phyloP scores from a whole-genome alignment of 2,797 vertebrate genomes.

The Enteromius treurensis region DNA sequence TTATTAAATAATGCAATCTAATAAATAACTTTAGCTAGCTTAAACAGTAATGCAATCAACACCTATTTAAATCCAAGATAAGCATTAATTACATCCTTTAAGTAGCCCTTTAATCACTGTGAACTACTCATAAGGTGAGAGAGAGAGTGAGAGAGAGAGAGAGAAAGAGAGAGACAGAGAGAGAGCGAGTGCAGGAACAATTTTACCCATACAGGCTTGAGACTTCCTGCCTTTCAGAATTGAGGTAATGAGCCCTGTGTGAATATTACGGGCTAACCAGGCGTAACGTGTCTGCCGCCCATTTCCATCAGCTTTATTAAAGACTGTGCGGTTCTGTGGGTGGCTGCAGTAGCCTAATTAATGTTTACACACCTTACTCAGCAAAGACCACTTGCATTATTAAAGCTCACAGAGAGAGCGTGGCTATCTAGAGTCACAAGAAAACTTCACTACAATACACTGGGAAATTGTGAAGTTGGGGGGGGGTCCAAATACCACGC shows the following conservation, averaged over 20 bases:
- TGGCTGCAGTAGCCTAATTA: slow-evolving; percentile 44
- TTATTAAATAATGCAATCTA: not conserved
- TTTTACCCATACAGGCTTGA: slow-evolving; percentile 31
- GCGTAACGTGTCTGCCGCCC: slow-evolving; percentile 21
- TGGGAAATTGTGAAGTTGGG: slow-evolving; percentile 26
- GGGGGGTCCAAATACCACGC: slow-evolving; percentile 59
- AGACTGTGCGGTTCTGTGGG: slow-evolving; percentile 38
- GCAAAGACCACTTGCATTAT: slow-evolving; percentile 43
- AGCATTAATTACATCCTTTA: not conserved
- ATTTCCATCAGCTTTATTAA: slow-evolving; percentile 51
- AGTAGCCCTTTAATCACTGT: slow-evolving; percentile 34
- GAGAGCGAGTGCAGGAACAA: not conserved
- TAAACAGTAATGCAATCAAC: not conserved
- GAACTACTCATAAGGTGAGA: slow-evolving; percentile 14
- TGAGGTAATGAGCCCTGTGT: slow-evolving; percentile 16
- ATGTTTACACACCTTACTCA: slow-evolving; percentile 58
- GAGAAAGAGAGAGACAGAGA: not conserved
- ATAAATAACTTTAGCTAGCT: not conserved
- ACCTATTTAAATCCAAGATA: not conserved
- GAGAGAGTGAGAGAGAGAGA: not conserved
- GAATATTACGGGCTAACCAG: slow-evolving; percentile 5
- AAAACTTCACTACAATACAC: not conserved
- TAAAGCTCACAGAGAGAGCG: slow-evolving; percentile 3
- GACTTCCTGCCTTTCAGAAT: not conserved
- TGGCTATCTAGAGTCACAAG: not conserved